phyloP scores from a whole-genome alignment of 2,888 invertebrate genomes.

The Ennomos fuscantarius region DNA sequence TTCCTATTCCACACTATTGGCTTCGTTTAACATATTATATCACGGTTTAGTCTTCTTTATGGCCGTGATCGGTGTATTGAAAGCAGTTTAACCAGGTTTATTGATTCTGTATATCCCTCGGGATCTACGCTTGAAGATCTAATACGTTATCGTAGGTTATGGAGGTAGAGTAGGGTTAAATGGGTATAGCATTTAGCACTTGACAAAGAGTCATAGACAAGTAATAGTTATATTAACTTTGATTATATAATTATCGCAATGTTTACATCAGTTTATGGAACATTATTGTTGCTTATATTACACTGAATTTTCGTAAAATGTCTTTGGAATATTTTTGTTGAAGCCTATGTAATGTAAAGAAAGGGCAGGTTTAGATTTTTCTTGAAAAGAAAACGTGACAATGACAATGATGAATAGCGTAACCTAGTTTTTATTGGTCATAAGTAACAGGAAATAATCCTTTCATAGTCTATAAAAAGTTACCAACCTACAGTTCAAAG shows the following conservation, averaged over 20 bases:
- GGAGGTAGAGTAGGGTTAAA: constrained; percentile 16
- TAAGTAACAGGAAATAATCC: too few species aligned
- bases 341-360: too few species aligned
- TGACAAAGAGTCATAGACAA: background rate
- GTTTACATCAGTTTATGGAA: too few species aligned
- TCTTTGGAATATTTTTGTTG: too few species aligned
- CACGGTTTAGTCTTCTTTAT: constrained; percentile 30
- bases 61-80: constrained; percentile 31
- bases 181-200: constrained; percentile 6
- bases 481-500: too few species aligned
- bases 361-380: too few species aligned
- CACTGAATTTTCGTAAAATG: too few species aligned
- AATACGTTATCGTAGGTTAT: constrained; percentile 25
- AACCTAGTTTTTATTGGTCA: too few species aligned
- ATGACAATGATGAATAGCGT: too few species aligned
- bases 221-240: background rate
- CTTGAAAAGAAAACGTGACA: too few species aligned
- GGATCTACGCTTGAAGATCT: constrained; percentile 20
- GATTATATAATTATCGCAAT: background rate
- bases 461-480: too few species aligned
- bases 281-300: too few species aligned
- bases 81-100: constrained; percentile 28
- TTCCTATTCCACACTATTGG: constrained; percentile 44
- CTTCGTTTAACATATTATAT: constrained; percentile 27
- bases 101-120: constrained; percentile 22